These are phyloP conservation scores for Trididemnum clinides DNA, from an alignment of 23 tunicate species.

Conservation along the genomic window DNA sequence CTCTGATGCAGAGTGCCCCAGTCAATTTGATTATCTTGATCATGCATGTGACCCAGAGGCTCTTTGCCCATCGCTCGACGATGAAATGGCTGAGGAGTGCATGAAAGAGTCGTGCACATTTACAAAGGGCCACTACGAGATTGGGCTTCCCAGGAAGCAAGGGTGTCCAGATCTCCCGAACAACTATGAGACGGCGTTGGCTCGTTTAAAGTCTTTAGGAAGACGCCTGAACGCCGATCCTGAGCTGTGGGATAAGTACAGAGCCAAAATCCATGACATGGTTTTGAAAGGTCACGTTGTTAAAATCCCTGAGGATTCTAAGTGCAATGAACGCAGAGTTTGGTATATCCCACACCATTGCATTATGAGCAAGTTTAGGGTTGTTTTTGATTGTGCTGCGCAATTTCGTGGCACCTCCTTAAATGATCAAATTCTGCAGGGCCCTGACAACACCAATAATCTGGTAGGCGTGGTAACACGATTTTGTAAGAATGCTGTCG, in stretches of 20 bases:
- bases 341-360: constrained; percentile 23
- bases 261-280: background rate
- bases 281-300: background rate
- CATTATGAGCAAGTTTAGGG: background rate
- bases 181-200: constrained; percentile 6
- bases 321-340: background rate
- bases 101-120: background rate
- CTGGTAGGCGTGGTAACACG: background rate
- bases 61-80: background rate
- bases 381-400: constrained; percentile 14
- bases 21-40: constrained; percentile 20
- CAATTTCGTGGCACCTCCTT: constrained; percentile 2
- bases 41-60: constrained; percentile 2
- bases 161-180: constrained; percentile 9
- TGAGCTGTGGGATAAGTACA: background rate
- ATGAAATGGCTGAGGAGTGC: background rate
- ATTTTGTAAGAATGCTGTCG: constrained; percentile 2
- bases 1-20: background rate
- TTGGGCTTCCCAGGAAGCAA: constrained; percentile 6
- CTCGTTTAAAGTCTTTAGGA: background rate
- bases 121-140: background rate
- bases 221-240: background rate
- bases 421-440: constrained; percentile 4
- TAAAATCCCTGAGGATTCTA: background rate
- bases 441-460: constrained; percentile 18